phyloP scores from a whole-genome alignment of 2,113 vertebrate genomes.

The Otus sunia region DNA sequence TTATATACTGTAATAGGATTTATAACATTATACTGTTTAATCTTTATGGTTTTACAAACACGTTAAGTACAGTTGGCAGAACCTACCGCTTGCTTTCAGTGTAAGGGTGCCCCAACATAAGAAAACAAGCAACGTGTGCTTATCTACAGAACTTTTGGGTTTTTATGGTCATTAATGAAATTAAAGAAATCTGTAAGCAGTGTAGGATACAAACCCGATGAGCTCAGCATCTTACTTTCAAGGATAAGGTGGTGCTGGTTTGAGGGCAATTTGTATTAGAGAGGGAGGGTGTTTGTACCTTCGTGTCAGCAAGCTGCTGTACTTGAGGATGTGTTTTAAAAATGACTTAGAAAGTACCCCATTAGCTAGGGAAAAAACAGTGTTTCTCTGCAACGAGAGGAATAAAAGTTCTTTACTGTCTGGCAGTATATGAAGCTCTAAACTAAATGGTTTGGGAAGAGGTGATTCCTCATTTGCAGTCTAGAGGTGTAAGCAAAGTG shows the following conservation, averaged over 20 bases:
- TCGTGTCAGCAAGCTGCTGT: neutral
- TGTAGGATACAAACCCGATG: neutral
- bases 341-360: fast-evolving
- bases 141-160: neutral
- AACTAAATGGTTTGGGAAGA: neutral
- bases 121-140: neutral
- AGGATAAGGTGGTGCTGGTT: neutral
- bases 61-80: conserved; percentile 51
- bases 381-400: neutral
- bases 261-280: neutral
- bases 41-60: conserved; percentile 71
- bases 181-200: neutral
- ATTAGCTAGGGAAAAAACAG: too few relatives aligned
- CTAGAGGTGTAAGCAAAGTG: neutral
- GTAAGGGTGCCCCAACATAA: conserved; percentile 13
- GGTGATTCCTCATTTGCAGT: neutral
- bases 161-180: neutral
- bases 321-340: neutral
- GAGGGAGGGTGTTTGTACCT: neutral
- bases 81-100: neutral
- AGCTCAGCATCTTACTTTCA: neutral
- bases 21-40: conserved; percentile 75
- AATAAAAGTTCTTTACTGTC: neutral
- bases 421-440: neutral
- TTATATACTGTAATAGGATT: conserved; percentile 90